These are phyloP conservation scores for Gopherus flavomarginatus DNA, from an alignment of 2,113 vertebrate genomes.

Conservation along the genomic window DNA sequence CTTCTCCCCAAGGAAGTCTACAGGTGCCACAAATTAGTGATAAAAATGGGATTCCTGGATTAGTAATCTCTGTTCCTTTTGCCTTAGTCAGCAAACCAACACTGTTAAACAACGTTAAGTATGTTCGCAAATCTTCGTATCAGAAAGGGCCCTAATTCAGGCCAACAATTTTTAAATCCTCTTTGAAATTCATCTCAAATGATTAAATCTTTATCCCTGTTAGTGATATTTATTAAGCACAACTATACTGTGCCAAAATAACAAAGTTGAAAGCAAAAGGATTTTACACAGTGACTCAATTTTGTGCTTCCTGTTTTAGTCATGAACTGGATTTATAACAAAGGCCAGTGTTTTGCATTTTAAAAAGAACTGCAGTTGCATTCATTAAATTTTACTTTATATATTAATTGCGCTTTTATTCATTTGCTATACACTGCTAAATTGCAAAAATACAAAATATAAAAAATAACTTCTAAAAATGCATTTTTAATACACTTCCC, in stretches of 20 bases:
- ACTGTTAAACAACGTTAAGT: not conserved
- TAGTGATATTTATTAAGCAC: fast-evolving
- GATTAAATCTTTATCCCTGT: fast-evolving
- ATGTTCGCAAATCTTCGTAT: fast-evolving
- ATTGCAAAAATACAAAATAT: not conserved
- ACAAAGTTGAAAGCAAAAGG: fast-evolving
- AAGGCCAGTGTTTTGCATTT: fast-evolving
- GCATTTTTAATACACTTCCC: too few relatives aligned
- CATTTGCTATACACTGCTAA: fast-evolving
- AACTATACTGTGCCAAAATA: fast-evolving
- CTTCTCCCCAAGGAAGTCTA: fast-evolving
- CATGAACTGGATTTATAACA: fast-evolving
- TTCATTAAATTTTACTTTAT: not conserved
- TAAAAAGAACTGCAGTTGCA: fast-evolving
- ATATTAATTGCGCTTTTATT: fast-evolving
- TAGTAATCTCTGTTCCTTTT: fast-evolving
- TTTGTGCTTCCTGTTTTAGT: fast-evolving
- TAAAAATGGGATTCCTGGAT: fast-evolving
- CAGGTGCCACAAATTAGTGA: not conserved
- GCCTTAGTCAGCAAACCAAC: not conserved
- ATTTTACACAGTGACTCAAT: fast-evolving
- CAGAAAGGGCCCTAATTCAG: fast-evolving
- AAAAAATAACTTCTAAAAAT: too few relatives aligned
- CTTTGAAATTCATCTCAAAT: not conserved
- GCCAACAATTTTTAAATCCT: fast-evolving